Evolutionary conservation across 2,888 invertebrate species (phyloP), one percentile per base, ranked within the genome.

Genomic region (Drosophila engyochracea): DNA sequence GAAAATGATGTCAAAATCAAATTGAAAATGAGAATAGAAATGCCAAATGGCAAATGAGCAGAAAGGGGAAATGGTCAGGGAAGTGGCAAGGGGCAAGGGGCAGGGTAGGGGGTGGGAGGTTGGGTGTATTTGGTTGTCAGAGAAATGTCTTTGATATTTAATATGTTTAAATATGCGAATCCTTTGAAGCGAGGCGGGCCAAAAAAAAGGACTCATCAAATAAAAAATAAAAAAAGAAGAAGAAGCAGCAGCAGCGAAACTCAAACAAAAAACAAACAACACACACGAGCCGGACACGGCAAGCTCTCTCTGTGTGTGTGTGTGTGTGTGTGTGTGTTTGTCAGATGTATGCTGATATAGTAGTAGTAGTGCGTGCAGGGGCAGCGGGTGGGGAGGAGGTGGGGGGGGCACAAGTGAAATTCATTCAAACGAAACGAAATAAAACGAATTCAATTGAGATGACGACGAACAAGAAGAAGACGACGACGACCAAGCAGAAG

Each of bases 391-490:
- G 5, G 9, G 25, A 28, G 28, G 3, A 0, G 9, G 14, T 30
- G 30, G 37, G 31, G 53, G 35, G 53, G 30, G 12, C n/a, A 59
- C 82, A 83, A 89, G 82, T 76, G 85, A 83, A 90, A 87, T 90
- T 91, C 90, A 87, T 88, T 89, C 77, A 90, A 91, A 88, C 90
- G 91, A 88, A 91, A 80, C 90, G 87, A 91, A 88, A 89, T 85
- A 89, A 91, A 91, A 89, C 91, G 90, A 88, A 90, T 91, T 90
- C 89, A 91, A 91, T 91, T 90, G 90, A 84, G 84, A 85, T 81
- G 83, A 84, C 72, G 90, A 83, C 58, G 78, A 64, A 61, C 75
- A 67, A 62, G 66, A 62, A 28, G 49, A 54, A 44, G 37, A 73
- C 44, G 53, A 66, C 52, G 54, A 71, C 39, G 47, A 52, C 25